Evolutionary conservation across 30 jellyfish, hydroid and myxozoan genomes (phyloP), one percentile per base, ranked within the genome.

Genomic region (Pelagia noctiluca): DNA sequence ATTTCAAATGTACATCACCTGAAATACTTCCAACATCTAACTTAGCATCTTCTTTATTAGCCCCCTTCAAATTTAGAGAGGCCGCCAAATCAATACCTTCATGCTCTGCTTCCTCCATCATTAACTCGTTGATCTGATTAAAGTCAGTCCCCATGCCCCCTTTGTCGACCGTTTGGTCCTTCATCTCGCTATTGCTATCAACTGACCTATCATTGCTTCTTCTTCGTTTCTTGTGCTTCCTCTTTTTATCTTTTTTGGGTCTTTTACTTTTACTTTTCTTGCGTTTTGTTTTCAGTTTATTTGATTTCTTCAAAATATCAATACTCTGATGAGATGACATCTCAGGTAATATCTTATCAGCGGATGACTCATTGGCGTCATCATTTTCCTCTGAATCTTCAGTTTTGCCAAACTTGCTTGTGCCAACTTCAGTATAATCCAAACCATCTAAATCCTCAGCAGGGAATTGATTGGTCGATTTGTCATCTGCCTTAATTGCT

Each of bases 221-320:
- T 28, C 37, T 35, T 3, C 78, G 19, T 1, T 54, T 32, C 35
- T 54, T 21, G 2, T 73, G n/a, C 33, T 8, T 34, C 32, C 24
- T 54, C 35, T 22, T 70, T 75, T 70, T 82, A 34, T 82, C 62
- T 50, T 0, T 65, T 65, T 71, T 69, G 21, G 35, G 37, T 21
- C 33, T 34, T 26, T 66, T 57, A 35, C 49, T 75, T 50, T 75
- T 75, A 50, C 42, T 64, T 50, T 35, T 71, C 67, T 69, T 82
- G 19, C 70, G 42, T 76, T 54, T 38, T 36, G 16, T 2, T 52
- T 52, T 52, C 68, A 30, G 26, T 19, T 5, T 19, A n/a, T 52
- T 52, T 30, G 68, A 52, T 52, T 57, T 63, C 50, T n/a, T 50
- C 69, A n/a, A n/a, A n/a, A n/a, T n/a, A n/a, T n/a, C n/a, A n/a